Evolutionary conservation across 2,797 vertebrate genomes (phyloP).

Genomic region (Sitta carolinensis): DNA sequence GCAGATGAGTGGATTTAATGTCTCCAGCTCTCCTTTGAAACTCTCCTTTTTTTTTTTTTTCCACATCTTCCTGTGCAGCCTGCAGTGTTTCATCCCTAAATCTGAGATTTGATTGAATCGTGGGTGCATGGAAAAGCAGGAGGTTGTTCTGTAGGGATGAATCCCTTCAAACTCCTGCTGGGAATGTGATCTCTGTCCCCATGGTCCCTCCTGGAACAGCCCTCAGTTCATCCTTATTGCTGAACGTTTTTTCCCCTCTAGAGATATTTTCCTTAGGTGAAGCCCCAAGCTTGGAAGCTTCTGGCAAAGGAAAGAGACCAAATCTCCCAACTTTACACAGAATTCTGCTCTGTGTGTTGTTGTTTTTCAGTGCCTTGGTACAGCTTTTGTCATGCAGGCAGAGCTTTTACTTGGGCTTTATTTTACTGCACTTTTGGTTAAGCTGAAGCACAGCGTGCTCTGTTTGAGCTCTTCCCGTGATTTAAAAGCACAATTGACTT

Average conservation of each 20-base stretch:
- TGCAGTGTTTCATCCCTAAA: neutral
- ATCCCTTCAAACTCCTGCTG: neutral
- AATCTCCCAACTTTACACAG: neutral
- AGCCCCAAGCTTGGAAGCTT: neutral
- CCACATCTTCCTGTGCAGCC: neutral
- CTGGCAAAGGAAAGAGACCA: neutral
- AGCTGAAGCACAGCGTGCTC: neutral
- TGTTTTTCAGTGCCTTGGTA: neutral
- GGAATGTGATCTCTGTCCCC: neutral
- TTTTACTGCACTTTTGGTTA: neutral
- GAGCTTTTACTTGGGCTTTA: neutral
- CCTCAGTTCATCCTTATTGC: neutral
- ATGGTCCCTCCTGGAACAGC: neutral
- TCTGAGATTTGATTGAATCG: accelerated
- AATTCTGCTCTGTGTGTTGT: neutral
- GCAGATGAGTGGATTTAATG: neutral
- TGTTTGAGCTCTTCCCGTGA: neutral
- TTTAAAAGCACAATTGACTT: conserved; percentile 17
- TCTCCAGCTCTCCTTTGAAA: neutral
- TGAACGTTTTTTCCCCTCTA: neutral
- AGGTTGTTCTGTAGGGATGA: neutral
- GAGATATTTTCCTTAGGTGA: neutral
- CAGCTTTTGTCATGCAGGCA: neutral
- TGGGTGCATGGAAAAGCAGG: neutral
- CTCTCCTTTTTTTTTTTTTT: neutral